These are phyloP conservation scores for Prostheceraeus crozeri DNA, from an alignment of 2,888 invertebrate genomes.

Conservation along the genomic window DNA sequence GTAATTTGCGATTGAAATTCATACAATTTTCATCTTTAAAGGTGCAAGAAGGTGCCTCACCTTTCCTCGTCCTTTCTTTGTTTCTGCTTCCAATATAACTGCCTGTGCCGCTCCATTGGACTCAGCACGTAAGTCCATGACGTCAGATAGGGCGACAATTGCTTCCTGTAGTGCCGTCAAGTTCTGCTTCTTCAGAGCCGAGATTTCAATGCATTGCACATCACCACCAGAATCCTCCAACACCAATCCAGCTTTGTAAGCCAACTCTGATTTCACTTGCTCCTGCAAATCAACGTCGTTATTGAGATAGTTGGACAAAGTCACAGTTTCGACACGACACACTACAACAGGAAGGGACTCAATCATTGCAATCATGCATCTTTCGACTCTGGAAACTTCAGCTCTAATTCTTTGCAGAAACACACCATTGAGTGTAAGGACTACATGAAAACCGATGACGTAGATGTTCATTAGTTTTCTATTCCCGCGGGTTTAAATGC, in stretches of 20 bases:
- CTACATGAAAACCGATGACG: no score
- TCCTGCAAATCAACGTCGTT: constrained; percentile 65
- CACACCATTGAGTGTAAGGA: no score
- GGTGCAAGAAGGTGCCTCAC: constrained; percentile 32
- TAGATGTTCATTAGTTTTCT: no score
- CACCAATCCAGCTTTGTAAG: constrained; percentile 70
- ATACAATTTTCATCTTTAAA: no score
- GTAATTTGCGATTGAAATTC: no score
- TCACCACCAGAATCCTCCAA: constrained; percentile 85
- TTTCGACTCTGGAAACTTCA: no score
- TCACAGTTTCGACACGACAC: no score
- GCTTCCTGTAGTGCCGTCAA: constrained; percentile 73
- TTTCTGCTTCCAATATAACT: constrained; percentile 75
- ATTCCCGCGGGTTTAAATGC: no score
- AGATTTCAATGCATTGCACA: constrained; percentile 78
- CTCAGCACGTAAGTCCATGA: constrained; percentile 78
- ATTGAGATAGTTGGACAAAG: neutral
- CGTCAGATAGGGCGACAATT: constrained; percentile 65
- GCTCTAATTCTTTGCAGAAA: no score
- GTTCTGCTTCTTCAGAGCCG: constrained; percentile 69
- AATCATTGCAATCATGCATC: no score
- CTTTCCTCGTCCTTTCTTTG: constrained; percentile 65
- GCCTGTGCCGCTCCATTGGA: constrained; percentile 77
- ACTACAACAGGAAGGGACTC: no score
- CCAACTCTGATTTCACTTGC: constrained; percentile 67